These are phyloP conservation scores for Meta bourneti DNA, from an alignment of 2,888 invertebrate genomes.

Conservation along the genomic window DNA sequence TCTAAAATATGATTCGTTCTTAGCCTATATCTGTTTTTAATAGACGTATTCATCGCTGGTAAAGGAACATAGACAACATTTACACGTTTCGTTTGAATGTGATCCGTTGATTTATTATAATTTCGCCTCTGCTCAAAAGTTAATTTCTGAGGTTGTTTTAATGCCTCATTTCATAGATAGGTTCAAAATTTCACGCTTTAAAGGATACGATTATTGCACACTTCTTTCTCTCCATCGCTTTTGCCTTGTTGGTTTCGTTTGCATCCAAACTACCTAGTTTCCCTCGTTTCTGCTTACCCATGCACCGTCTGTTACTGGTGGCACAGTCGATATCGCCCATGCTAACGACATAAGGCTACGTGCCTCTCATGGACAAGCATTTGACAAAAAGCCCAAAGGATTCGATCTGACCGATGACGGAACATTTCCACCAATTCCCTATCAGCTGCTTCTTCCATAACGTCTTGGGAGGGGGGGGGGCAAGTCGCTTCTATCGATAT, in stretches of 20 bases:
- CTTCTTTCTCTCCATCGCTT: too few species aligned
- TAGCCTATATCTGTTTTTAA: too few species aligned
- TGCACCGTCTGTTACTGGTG: not conserved
- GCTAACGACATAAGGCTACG: conserved; percentile 47
- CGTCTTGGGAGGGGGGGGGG: not conserved
- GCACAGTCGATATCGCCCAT: conserved; percentile 31
- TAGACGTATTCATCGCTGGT: too few species aligned
- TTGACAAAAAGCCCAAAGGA: not conserved
- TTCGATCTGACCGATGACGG: conserved; percentile 15
- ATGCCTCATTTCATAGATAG: too few species aligned
- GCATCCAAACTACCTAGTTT: not conserved
- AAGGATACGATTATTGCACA: too few species aligned
- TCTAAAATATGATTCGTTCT: too few species aligned
- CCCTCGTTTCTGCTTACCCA: not conserved
- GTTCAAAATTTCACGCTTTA: too few species aligned
- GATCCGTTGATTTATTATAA: too few species aligned
- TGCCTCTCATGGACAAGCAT: conserved; percentile 34
- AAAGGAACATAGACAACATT: too few species aligned
- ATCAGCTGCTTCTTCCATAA: conserved; percentile 39
- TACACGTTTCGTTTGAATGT: too few species aligned
- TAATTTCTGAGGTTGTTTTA: too few species aligned
- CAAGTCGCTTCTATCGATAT: conserved; percentile 2
- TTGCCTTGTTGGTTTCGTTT: not conserved
- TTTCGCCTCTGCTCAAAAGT: too few species aligned
- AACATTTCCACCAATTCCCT: not conserved